Base-by-base conservation (phyloP, 92 coral and sea anemone species). In the Palythoa grandis region DNA sequence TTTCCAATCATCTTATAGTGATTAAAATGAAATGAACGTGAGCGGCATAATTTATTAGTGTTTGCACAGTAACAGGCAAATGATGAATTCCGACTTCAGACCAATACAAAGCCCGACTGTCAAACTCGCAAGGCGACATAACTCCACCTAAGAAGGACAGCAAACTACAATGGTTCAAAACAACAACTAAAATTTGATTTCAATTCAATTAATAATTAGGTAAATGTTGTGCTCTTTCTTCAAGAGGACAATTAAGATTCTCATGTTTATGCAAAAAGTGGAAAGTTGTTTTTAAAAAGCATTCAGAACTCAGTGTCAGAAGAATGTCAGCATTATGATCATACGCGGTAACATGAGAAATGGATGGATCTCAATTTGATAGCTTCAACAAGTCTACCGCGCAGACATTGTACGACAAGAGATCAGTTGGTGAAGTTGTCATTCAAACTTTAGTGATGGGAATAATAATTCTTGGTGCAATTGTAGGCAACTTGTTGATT, bases 371-470 rank as follows among this genome's bases (percentile, higher is more conserved):
- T 69, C 35, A 38, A 76, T 56, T 39, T 14, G 68, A 39, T 38
- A 87, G 70, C 35, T 16, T 48, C 14, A 43, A 79, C 14, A 24
- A 84, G 7, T 47, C 72, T 17, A 5, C 83, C 16, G 63, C 57
- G 39, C 72, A 67, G 13, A 52, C 86, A 4, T 61, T 74, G 3
- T 77, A 54, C 61, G 93, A 92, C 74, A 13, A 72, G 4, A 86
- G 95, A 1, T 66, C 89, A 11, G 72, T 82, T 37, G 92, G 57
- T 11, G 96, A 91, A n/a, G 79, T 92, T 16, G 82, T 89, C 24
- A 23, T 96, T 11, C 98, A 96, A 86, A 95, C 96, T 0, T 66
- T 85, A 14, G 88, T 87, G 7, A 90, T 96, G 96, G 92, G 87
- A 17, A 39, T 91, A 2, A 96, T 96, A 16, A 88, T 94, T 24